Evolutionary conservation across 2,888 invertebrate species (phyloP).

Genomic region (Pyralis farinalis): DNA sequence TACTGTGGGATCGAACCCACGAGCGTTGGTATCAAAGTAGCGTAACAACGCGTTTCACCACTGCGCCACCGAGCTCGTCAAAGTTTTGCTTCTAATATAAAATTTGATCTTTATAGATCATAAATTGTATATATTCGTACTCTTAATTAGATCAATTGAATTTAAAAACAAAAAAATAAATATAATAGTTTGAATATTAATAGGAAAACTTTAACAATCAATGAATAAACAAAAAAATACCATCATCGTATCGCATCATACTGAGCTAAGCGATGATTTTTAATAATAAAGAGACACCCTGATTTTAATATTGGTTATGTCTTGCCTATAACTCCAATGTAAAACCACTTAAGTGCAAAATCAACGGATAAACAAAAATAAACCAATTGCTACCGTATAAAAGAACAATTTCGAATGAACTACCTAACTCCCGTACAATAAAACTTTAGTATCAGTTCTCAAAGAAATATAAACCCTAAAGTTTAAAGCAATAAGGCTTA

Average conservation of each 20-base stretch:
- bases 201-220: slow-evolving; percentile 23
- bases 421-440: not conserved
- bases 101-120: too few species aligned
- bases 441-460: not conserved
- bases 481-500: not conserved
- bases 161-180: too few species aligned
- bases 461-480: slow-evolving; percentile 15
- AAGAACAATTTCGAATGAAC: slow-evolving; percentile 3
- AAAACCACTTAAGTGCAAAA: slow-evolving; percentile 8
- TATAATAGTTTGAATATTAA: too few species aligned
- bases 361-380: slow-evolving; percentile 3
- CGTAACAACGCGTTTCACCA: too few species aligned
- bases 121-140: too few species aligned
- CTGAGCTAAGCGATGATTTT: slow-evolving; percentile 65
- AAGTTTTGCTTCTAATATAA: too few species aligned
- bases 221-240: slow-evolving; percentile 35
- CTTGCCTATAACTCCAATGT: slow-evolving; percentile 33
- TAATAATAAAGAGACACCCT: slow-evolving; percentile 63
- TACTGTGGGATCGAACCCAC: too few species aligned
- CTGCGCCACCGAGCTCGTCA: too few species aligned
- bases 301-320: slow-evolving; percentile 59
- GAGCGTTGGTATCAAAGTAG: too few species aligned
- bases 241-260: slow-evolving; percentile 34
- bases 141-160: too few species aligned
- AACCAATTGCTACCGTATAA: slow-evolving; percentile 12